Evolutionary conservation across 2,797 vertebrate species (phyloP).

Genomic region (Scleropages formosus): DNA sequence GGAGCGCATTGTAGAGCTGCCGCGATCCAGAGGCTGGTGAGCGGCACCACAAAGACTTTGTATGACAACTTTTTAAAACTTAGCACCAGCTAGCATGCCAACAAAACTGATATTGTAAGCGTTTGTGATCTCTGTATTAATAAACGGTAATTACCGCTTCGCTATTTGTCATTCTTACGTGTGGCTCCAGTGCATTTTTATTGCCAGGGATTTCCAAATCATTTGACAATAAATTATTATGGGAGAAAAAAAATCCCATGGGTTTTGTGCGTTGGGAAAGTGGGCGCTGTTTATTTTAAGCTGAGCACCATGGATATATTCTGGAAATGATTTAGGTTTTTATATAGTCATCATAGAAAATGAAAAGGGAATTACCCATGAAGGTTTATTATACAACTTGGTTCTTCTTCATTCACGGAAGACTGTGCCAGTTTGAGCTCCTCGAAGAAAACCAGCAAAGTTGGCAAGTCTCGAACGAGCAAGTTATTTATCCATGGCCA

Average conservation of each 20-base stretch:
- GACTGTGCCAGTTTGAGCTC: background rate
- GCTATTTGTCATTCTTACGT: background rate
- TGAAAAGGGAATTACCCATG: too few species aligned
- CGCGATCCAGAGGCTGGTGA: conserved; percentile 30
- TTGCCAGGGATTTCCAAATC: background rate
- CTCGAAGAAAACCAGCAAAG: background rate
- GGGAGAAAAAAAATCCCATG: too few species aligned
- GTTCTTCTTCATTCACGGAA: background rate
- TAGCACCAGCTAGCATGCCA: conserved; percentile 87
- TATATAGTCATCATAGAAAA: background rate
- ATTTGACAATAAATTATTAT: background rate
- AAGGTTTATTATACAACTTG: too few species aligned
- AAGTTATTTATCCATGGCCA: background rate
- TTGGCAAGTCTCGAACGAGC: background rate
- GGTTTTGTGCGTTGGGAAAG: too few species aligned
- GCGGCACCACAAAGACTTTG: conserved; percentile 61
- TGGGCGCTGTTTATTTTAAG: too few species aligned
- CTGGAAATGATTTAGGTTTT: too few species aligned
- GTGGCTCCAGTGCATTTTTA: background rate
- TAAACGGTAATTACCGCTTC: conserved; percentile 68
- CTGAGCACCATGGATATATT: too few species aligned
- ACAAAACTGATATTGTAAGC: conserved; percentile 84
- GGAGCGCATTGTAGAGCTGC: conserved; percentile 37
- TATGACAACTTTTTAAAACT: conserved; percentile 73
- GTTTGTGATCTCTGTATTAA: conserved; percentile 85